phyloP scores from a whole-genome alignment of 2,113 vertebrate species.

The Calidris pygmaea region DNA sequence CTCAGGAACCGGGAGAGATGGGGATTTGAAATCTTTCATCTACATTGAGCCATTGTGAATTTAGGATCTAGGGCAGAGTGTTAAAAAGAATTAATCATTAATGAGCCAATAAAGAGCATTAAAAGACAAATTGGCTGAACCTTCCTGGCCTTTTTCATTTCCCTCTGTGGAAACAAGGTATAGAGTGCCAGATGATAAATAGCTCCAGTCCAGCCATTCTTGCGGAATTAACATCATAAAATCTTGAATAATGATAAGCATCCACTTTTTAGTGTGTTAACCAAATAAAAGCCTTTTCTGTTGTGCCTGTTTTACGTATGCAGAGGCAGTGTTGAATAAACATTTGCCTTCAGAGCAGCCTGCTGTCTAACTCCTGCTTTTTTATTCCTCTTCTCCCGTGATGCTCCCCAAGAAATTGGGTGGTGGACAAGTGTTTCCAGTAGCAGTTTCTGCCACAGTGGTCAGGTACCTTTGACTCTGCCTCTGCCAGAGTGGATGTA shows the following conservation, averaged over 20 bases:
- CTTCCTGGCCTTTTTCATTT: constrained; percentile 46
- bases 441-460: neutral
- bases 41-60: constrained; percentile 54
- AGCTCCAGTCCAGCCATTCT: constrained; percentile 4
- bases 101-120: constrained; percentile 69
- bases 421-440: neutral
- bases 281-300: neutral
- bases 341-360: neutral
- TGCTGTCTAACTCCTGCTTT: neutral
- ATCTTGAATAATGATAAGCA: constrained; percentile 5
- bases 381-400: neutral
- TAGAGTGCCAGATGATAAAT: constrained; percentile 33
- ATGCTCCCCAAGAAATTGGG: neutral
- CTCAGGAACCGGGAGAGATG: neutral
- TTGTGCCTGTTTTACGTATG: neutral
- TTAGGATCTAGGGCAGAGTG: constrained; percentile 58
- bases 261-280: neutral
- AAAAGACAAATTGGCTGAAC: constrained; percentile 70
- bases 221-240: constrained; percentile 18
- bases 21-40: constrained; percentile 44
- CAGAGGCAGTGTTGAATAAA: neutral
- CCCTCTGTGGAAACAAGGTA: constrained; percentile 47
- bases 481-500: neutral
- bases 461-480: neutral
- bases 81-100: constrained; percentile 70